Conservation (phyloP, 2,888 invertebrate species). For the Ceramica pisi region DNA sequence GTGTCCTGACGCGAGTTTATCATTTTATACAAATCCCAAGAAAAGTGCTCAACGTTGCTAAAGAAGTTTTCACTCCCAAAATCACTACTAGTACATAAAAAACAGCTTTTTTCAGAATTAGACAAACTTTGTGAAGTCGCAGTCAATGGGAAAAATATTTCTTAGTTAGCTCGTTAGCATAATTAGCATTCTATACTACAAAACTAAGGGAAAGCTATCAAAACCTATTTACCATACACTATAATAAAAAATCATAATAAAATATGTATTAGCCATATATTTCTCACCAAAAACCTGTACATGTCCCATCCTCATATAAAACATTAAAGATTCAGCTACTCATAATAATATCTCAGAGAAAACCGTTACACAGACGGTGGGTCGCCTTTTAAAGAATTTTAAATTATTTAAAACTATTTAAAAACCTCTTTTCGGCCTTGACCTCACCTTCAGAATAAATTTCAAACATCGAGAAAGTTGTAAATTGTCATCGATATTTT, state of each 20-base stretch:
- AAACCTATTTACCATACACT: slow-evolving; percentile 32
- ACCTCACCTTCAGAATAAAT: slow-evolving; percentile 63
- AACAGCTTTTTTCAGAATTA: background rate
- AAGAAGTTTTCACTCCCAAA: no score
- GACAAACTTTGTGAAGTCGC: background rate
- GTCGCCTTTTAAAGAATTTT: slow-evolving; percentile 63
- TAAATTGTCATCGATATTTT: slow-evolving; percentile 59
- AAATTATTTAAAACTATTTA: slow-evolving; percentile 61
- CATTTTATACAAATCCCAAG: no score
- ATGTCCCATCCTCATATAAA: slow-evolving; percentile 42
- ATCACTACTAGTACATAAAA: no score
- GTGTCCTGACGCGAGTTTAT: no score
- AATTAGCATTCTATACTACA: slow-evolving; percentile 7
- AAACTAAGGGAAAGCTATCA: slow-evolving; percentile 34
- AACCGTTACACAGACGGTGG: slow-evolving; percentile 63
- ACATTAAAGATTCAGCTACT: slow-evolving; percentile 39
- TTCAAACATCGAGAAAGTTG: slow-evolving; percentile 53
- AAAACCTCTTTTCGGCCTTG: slow-evolving; percentile 69
- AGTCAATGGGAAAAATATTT: background rate
- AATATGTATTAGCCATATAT: slow-evolving; percentile 56
- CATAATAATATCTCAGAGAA: slow-evolving; percentile 57
- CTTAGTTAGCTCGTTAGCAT: background rate
- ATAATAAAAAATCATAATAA: slow-evolving; percentile 40
- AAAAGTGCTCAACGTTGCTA: no score
- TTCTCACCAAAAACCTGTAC: slow-evolving; percentile 36